A percentile compares a stretch with the other conserved stretches of the same genome.
phyloP scores from a whole-genome alignment of 2,888 invertebrate genomes.

The Buathra laborator region DNA sequence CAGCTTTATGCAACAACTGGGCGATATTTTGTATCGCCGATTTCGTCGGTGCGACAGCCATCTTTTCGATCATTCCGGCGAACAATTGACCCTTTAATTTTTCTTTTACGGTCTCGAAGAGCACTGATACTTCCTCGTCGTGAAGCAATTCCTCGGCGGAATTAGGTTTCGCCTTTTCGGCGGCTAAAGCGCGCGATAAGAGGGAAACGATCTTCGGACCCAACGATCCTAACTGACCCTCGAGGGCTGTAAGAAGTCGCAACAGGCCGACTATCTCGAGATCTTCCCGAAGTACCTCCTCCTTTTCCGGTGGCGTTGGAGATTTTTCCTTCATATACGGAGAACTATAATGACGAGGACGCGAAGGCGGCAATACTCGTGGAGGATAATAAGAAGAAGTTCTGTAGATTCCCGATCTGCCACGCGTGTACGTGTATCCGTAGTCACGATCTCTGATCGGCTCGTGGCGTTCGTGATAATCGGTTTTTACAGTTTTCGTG shows the following conservation, averaged over 20 bases:
- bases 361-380: conserved; percentile 64
- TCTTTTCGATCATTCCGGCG: conserved; percentile 88
- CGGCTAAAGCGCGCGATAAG: conserved; percentile 91
- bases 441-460: conserved; percentile 67
- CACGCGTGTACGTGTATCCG: conserved; percentile 66
- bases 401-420: conserved; percentile 68
- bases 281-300: conserved; percentile 80
- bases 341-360: conserved; percentile 76
- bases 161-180: conserved; percentile 91
- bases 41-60: conserved; percentile 90
- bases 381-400: conserved; percentile 69
- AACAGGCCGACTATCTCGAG: conserved; percentile 86
- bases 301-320: conserved; percentile 77
- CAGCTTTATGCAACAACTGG: conserved; percentile 90
- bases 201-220: conserved; percentile 93
- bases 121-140: conserved; percentile 90
- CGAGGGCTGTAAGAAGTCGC: conserved; percentile 92
- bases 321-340: conserved; percentile 82
- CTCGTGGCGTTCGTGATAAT: conserved; percentile 80
- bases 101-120: conserved; percentile 94
- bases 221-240: conserved; percentile 93
- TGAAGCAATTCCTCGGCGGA: conserved; percentile 91
- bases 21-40: conserved; percentile 92
- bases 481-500: conserved; percentile 77
- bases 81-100: conserved; percentile 93